Conservation (phyloP, 2,797 vertebrate species). For the Sebastes oblongus region DNA sequence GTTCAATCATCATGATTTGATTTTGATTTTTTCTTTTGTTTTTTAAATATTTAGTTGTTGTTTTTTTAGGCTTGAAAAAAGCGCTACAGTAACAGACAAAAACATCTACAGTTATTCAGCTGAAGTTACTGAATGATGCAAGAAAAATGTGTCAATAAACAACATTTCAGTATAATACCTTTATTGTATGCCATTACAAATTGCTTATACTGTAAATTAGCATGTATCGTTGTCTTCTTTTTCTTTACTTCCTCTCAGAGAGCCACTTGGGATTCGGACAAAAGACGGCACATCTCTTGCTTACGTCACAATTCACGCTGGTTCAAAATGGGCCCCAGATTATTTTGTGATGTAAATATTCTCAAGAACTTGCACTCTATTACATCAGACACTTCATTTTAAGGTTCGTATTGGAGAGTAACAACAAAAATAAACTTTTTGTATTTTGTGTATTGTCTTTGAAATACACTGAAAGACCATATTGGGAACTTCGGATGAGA, state of each 20-base stretch:
- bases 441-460: not conserved
- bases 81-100: not conserved
- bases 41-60: not conserved
- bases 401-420: not conserved
- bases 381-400: slow-evolving; percentile 43
- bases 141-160: not conserved
- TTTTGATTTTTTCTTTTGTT: not conserved
- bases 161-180: not conserved
- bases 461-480: not conserved
- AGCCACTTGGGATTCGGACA: not conserved
- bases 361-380: slow-evolving; percentile 31
- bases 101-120: not conserved
- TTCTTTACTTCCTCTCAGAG: not conserved
- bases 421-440: not conserved
- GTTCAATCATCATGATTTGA: not conserved
- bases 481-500: not conserved
- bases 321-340: not conserved
- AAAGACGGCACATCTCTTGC: not conserved
- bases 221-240: not conserved
- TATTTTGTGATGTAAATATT: slow-evolving; percentile 11
- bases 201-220: not conserved
- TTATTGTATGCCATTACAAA: not conserved
- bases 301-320: slow-evolving; percentile 11
- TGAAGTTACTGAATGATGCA: not conserved
- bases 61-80: not conserved